phyloP scores from a whole-genome alignment of 2,797 vertebrate species.

The Scyliorhinus canicula region DNA sequence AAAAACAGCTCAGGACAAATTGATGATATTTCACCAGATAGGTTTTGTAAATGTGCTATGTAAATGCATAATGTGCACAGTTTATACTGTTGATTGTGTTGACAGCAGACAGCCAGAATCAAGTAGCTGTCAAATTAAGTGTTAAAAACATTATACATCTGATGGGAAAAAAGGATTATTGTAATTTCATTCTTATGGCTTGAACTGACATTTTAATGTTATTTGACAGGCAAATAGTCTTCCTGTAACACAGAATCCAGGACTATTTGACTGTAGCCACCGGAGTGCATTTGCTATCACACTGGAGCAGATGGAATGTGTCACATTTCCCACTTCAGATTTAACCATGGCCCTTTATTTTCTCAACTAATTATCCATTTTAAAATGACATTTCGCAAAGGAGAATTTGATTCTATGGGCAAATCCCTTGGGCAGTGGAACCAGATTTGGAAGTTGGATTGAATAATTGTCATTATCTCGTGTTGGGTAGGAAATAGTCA shows the following conservation, averaged over 20 bases:
- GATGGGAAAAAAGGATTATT: not conserved
- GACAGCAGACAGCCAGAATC: conserved; percentile 27
- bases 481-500: not conserved
- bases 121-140: conserved; percentile 31
- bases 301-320: not conserved
- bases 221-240: conserved; percentile 28
- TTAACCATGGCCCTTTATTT: not conserved
- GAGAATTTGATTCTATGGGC: not conserved
- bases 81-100: conserved; percentile 27
- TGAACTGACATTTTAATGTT: conserved; percentile 26
- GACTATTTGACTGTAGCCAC: not conserved
- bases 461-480: not conserved
- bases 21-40: not conserved
- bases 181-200: conserved; percentile 5
- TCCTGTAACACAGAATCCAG: conserved; percentile 21
- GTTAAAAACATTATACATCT: conserved; percentile 27
- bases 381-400: not conserved
- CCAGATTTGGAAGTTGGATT: not conserved
- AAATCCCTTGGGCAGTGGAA: not conserved
- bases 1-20: not conserved
- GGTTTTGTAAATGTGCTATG: not conserved
- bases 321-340: not conserved
- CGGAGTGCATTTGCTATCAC: not conserved
- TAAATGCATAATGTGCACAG: not conserved
- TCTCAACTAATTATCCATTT: not conserved